Base-by-base conservation (phyloP, 2,113 vertebrate species). In the Laterallus jamaicensis region DNA sequence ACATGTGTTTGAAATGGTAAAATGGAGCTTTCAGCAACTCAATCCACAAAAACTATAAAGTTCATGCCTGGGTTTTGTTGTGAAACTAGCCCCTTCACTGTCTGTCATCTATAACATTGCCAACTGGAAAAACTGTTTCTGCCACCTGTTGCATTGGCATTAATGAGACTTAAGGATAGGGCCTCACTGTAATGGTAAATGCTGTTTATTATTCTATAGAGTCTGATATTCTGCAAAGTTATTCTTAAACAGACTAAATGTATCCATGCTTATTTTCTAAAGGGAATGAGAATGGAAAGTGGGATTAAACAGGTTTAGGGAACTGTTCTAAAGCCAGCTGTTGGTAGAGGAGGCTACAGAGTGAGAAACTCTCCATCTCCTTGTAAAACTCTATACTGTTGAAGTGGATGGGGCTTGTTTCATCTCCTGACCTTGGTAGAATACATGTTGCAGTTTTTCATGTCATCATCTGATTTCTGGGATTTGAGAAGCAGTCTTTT, bases 1-100 rank as follows among this genome's bases (percentile, higher is more conserved):
- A 91, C 35, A 56, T 56, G 39, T 90, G 32, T 83, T 93, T 91
- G 91, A 95, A 96, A 93, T n/a, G 47, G 52, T 93, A 60, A 92
- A 71, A 68, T 92, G 49, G 37, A 96, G 40, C 67, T 93, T 92
- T 92, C 44, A 70, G 88, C 63, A 94, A 86, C 49, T 84, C 52
- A 86, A 89, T 91, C 81, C 58, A 35, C 0, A 1, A 78, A 94
- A 95, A 82, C 1, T 2, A 20, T 81, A 26, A 92, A 93, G 83
- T 86, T 95, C 68, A 71, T 68, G 62, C 66, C 31, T 79, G 54
- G 62, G 32, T 84, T 95, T 87, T 97, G 77, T 84, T 92, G 86
- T 89, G 80, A 89, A 93, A 89, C 24, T 84, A 86, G 35, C 18
- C 14, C 8, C 35, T 84, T 88, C 32, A 3, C 83, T 93, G 60